Percentiles rank a stretch among this genome's conserved stretches.
phyloP scores from a whole-genome alignment of 2,797 vertebrate species.

The Myotis daubentonii region DNA sequence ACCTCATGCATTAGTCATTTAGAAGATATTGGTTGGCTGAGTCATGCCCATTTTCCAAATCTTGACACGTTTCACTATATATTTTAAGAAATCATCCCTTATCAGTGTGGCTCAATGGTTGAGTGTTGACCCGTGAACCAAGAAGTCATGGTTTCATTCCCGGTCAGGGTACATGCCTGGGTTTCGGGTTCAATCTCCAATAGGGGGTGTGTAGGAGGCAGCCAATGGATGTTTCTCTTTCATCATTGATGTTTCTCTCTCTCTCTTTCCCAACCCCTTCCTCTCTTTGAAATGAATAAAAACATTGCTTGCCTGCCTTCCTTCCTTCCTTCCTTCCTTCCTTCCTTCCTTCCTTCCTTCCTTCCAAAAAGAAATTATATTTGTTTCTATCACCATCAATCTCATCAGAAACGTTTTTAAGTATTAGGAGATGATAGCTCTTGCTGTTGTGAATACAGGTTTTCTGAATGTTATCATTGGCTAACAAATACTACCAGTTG shows the following conservation, averaged over 20 bases:
- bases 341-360: too few relatives aligned
- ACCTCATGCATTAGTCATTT: not conserved
- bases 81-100: not conserved
- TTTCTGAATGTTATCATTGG: not conserved
- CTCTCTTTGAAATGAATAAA: too few relatives aligned
- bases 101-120: too few relatives aligned
- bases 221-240: too few relatives aligned
- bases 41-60: not conserved
- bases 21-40: not conserved
- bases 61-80: not conserved
- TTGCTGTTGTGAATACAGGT: not conserved
- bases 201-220: too few relatives aligned
- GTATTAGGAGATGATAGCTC: not conserved
- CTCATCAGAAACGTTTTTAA: not conserved
- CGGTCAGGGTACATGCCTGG: too few relatives aligned
- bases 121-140: too few relatives aligned
- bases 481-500: not conserved
- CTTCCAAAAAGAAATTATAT: not conserved
- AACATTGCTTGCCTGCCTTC: not conserved
- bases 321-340: too few relatives aligned
- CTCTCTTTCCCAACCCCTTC: too few relatives aligned
- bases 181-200: too few relatives aligned
- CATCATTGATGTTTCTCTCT: too few relatives aligned
- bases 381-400: not conserved
- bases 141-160: too few relatives aligned